phyloP scores from a whole-genome alignment of 2,113 vertebrate species.

The Grallaria varia region DNA sequence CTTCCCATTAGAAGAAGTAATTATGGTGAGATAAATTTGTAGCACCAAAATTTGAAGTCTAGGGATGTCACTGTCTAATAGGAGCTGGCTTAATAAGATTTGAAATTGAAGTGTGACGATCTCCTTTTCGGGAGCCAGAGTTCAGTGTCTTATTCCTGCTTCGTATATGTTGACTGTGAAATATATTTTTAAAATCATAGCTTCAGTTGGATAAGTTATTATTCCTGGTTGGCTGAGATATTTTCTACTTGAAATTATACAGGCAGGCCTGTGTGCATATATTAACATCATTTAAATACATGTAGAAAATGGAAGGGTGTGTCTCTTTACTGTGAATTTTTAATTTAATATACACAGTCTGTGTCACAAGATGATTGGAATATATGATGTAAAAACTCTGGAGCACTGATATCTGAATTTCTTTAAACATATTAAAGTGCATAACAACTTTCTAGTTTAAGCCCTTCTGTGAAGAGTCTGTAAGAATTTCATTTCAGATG shows the following conservation, averaged over 20 bases:
- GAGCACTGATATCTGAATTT: background rate
- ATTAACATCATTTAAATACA: background rate
- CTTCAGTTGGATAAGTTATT: background rate
- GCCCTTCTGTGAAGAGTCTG: background rate
- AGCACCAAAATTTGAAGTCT: background rate
- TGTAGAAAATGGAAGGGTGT: background rate
- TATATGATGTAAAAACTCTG: background rate
- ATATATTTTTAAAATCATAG: background rate
- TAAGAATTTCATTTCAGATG: background rate
- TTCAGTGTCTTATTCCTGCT: background rate
- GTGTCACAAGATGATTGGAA: background rate
- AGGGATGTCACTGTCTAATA: background rate
- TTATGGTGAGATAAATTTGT: background rate
- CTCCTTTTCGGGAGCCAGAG: background rate
- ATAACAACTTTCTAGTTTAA: background rate
- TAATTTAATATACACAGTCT: background rate
- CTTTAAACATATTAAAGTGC: background rate
- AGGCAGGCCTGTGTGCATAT: background rate
- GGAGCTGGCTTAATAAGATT: background rate
- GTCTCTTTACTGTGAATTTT: background rate
- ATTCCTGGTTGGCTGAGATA: background rate
- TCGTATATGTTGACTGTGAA: background rate
- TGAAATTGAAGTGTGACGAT: background rate
- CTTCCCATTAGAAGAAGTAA: background rate
- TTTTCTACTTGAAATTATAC: background rate